Evolutionary conservation across 2,113 vertebrate species (phyloP), one percentile per base, ranked within the genome.

Genomic region (Laterallus jamaicensis): DNA sequence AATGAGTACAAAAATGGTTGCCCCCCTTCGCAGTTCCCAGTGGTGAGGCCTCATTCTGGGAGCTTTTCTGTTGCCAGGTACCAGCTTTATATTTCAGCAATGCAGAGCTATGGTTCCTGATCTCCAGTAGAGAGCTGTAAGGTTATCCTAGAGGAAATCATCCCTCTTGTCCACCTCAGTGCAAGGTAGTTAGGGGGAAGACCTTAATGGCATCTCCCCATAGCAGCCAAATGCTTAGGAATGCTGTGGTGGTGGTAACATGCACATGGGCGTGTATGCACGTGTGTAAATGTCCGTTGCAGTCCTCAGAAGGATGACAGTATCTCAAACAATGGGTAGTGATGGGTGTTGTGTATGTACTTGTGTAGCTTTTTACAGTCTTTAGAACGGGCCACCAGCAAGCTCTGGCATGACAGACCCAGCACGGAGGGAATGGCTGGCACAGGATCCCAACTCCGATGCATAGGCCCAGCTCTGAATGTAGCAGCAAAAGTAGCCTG

Each of bases 231-330:
- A 2, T 6, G 2, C 16, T 88, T 26, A 22, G 50, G 40, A 75
- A 56, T 28, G 59, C 32, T 0, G 1, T 4, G 32, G 11, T 2
- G 31, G 31, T 20, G 14, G 4, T 40, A 63, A 14, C 5, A 7
- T 5, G 28, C 14, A 4, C 1, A 0, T 5, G 4, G 13, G 26
- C 12, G 8, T 29, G 16, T 0, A 11, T 0, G 4, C 13, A 37
- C 0, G 2, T 6, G 42, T 35, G 37, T 11, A 20, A 32, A 47
- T 6, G 8, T 32, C 63, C 0, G 0, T 59, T 47, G 68, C 2
- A 62, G 54, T 47, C 59, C 59, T 84, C 56, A 62, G 62, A 78
- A 64, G 74, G 69, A 54, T 88, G 76, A 39, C 1, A 6, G 7
- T 47, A 35, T 77, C 50, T 52, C 25, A 14, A 2, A 35, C 7